Percentiles rank a stretch among this genome's conserved stretches.
phyloP scores from a whole-genome alignment of 2,888 invertebrate genomes.

The Mellilla xanthometata region DNA sequence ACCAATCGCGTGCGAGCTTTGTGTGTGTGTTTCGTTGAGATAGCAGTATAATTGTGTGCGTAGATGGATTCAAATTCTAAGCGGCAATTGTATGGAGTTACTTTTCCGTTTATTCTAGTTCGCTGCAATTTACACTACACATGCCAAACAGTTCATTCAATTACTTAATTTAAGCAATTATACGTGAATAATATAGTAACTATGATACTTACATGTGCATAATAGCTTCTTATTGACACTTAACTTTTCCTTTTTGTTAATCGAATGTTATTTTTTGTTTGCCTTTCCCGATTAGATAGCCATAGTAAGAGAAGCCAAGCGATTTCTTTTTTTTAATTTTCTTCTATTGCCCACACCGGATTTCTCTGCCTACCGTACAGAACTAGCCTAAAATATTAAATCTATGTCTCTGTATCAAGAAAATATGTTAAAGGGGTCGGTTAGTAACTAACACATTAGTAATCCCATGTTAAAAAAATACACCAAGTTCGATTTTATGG shows the following conservation, averaged over 20 bases:
- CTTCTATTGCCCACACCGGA: constrained; percentile 60
- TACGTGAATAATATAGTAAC: constrained; percentile 45
- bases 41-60: too few species aligned
- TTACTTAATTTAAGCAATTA: constrained; percentile 46
- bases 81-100: too few species aligned
- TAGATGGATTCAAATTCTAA: too few species aligned
- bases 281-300: constrained; percentile 59
- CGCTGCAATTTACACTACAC: constrained; percentile 59
- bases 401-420: constrained; percentile 41
- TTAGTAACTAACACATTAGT: constrained; percentile 77
- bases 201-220: constrained; percentile 76
- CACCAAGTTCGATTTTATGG: constrained; percentile 79
- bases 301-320: constrained; percentile 70
- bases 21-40: too few species aligned
- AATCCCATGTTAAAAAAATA: constrained; percentile 82
- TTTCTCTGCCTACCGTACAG: constrained; percentile 37
- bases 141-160: constrained; percentile 79
- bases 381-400: neutral
- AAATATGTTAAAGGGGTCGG: constrained; percentile 35
- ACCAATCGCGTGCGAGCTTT: too few species aligned
- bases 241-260: constrained; percentile 36
- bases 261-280: constrained; percentile 24
- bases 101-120: too few species aligned
- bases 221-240: constrained; percentile 58
- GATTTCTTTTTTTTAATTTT: constrained; percentile 26